Evolutionary conservation across 1,140 invertebrate species (phyloP), one percentile per base, ranked within the genome.

Genomic region (Polypedilum vanderplanki): DNA sequence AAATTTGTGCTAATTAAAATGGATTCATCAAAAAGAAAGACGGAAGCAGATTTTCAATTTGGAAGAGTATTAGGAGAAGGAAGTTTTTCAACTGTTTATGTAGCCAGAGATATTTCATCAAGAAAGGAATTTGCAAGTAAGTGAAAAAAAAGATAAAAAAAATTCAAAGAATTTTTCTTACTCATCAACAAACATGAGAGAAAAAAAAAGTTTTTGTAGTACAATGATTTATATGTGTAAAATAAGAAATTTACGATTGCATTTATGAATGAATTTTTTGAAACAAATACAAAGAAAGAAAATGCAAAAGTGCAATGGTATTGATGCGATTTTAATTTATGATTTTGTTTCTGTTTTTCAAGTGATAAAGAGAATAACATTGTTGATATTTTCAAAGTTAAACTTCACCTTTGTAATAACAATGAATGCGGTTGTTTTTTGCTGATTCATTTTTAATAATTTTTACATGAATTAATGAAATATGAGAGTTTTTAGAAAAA

Each of bases 41-140:
- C 87, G 8, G 86, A 92, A n/a, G 89, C 90, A 78, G 96, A 98
- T 83, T 98, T 94, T 83, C 92, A 95, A 77, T 98, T 98, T 86
- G 94, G 95, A 40, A 97, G 96, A 85, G 87, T 95, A 74, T 93
- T 98, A 78, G 97, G 96, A 76, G 95, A 98, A 85, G 97, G 97
- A 75, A 97, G 96, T 81, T 98, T 95, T 83, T 97, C 96, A 77
- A 96, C 93, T 70, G 97, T 98, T 75, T 97, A 94, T 84, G 85
- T 97, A 76, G 95, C 93, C 41, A 96, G 95, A 84, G 95, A 98
- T 83, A 91, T 97, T 73, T 91, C 93, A 79, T 92, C 90, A 22
- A 88, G 88, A 77, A 92, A 91, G 79, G 94, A 97, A 86, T 96
- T 91, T 90, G 97, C 96, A 85, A 97, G 93, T 95, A 87, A 91